Conservation (phyloP, 2,797 vertebrate species). For the Pogoniulus pusillus region DNA sequence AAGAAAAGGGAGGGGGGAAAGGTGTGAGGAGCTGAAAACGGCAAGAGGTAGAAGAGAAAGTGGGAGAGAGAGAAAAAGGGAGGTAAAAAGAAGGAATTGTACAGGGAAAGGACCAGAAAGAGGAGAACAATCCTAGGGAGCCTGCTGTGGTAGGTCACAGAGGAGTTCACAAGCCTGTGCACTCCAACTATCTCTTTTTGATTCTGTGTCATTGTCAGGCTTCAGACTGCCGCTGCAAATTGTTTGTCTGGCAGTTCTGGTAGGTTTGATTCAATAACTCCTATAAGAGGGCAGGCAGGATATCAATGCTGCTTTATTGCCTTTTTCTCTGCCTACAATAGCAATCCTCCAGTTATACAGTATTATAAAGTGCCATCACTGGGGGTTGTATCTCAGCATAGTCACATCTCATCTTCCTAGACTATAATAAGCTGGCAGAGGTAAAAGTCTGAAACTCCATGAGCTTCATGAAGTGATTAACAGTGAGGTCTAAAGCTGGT, state of each 20-base stretch:
- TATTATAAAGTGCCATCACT: conserved; percentile 70
- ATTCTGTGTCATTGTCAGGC: conserved; percentile 74
- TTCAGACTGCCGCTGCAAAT: conserved; percentile 75
- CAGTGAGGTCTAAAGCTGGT: background rate
- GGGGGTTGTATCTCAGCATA: conserved; percentile 67
- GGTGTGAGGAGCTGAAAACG: background rate
- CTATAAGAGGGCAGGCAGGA: conserved; percentile 75
- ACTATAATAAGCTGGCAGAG: conserved; percentile 55
- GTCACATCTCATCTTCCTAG: conserved; percentile 67
- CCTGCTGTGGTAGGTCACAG: conserved; percentile 66
- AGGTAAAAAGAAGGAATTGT: conserved; percentile 28
- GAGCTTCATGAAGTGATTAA: conserved; percentile 49
- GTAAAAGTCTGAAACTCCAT: conserved; percentile 28
- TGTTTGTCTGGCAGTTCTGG: conserved; percentile 77
- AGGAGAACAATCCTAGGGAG: conserved; percentile 66
- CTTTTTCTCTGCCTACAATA: conserved; percentile 76
- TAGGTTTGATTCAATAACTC: conserved; percentile 78
- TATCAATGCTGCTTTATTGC: conserved; percentile 77
- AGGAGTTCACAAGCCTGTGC: conserved; percentile 62
- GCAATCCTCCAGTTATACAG: conserved; percentile 69
- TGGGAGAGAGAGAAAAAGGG: background rate
- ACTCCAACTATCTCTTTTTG: conserved; percentile 73
- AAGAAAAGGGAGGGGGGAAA: background rate
- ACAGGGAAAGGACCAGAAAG: conserved; percentile 33
- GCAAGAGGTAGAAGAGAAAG: background rate